These are phyloP conservation scores for Lasioglossum albipes DNA, from an alignment of 1,140 invertebrate species.

Conservation along the genomic window DNA sequence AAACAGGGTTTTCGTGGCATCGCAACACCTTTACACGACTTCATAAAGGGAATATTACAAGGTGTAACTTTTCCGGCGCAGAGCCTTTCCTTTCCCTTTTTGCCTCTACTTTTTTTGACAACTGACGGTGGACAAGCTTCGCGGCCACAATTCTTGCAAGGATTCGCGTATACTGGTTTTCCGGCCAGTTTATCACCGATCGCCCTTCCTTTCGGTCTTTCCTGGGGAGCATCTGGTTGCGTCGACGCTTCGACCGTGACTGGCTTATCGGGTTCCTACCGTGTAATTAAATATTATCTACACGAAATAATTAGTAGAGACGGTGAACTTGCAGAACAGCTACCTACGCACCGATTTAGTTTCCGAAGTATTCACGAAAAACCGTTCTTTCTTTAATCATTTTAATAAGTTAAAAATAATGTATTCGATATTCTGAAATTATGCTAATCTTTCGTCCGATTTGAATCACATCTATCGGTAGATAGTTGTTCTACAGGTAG, in stretches of 20 bases:
- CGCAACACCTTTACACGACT: not conserved
- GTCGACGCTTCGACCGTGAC: too few species aligned
- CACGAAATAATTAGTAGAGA: not conserved
- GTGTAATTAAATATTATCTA: not conserved
- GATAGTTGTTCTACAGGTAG: too few species aligned
- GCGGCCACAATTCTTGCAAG: not conserved
- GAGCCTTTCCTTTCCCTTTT: not conserved
- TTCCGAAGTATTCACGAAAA: too few species aligned
- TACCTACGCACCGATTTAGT: too few species aligned
- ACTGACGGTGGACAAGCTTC: not conserved
- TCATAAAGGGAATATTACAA: not conserved
- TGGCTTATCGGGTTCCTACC: not conserved
- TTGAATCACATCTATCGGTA: too few species aligned
- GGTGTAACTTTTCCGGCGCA: not conserved
- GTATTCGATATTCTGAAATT: too few species aligned
- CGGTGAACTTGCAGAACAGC: too few species aligned
- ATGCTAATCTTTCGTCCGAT: too few species aligned
- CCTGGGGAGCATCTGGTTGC: not conserved
- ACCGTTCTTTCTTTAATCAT: too few species aligned
- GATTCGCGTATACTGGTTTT: not conserved
- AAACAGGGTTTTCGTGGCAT: slow-evolving; percentile 3
- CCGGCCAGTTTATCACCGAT: not conserved
- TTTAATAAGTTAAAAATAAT: too few species aligned
- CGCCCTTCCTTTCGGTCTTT: not conserved
- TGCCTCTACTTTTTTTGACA: not conserved